Evolutionary conservation across 2,888 invertebrate species (phyloP).

Genomic region (Drosophila mulleri): DNA sequence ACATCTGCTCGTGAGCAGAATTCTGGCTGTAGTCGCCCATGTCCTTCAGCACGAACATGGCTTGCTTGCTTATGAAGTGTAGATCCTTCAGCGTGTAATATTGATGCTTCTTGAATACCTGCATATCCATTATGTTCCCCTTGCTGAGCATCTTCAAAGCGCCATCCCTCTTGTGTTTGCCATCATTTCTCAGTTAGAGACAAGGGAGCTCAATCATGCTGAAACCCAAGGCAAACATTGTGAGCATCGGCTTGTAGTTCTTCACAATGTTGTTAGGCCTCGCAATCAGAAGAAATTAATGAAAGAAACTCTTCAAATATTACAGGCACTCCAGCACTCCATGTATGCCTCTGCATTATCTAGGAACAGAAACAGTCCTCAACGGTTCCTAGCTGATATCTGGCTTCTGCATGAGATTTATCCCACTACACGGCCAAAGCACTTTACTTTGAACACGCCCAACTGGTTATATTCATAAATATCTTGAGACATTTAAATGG

Average conservation of each 20-base stretch:
- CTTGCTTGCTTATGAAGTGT: constrained; percentile 28
- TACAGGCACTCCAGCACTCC: constrained; percentile 31
- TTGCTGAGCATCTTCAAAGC: constrained; percentile 17
- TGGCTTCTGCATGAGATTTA: too few species aligned
- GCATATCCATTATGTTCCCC: constrained; percentile 23
- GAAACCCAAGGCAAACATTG: constrained; percentile 8
- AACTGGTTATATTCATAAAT: too few species aligned
- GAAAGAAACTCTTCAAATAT: too few species aligned
- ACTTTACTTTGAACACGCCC: too few species aligned
- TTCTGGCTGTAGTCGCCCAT: constrained; percentile 24
- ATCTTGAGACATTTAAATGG: too few species aligned
- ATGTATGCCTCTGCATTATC: too few species aligned
- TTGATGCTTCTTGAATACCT: constrained; percentile 37
- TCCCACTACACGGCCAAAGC: too few species aligned
- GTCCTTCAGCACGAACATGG: constrained; percentile 22
- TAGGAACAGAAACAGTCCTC: too few species aligned
- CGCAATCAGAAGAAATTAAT: too few species aligned
- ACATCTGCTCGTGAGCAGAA: constrained; percentile 27
- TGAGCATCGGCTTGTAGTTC: constrained; percentile 32
- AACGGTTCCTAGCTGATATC: too few species aligned
- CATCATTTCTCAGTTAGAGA: constrained; percentile 11
- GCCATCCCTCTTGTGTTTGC: constrained; percentile 5
- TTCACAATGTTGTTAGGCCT: constrained; percentile 19
- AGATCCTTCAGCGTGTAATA: constrained; percentile 33
- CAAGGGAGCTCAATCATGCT: not conserved